Evolutionary conservation across 2,888 invertebrate species (phyloP).

Genomic region (Ferdinandea cuprea): DNA sequence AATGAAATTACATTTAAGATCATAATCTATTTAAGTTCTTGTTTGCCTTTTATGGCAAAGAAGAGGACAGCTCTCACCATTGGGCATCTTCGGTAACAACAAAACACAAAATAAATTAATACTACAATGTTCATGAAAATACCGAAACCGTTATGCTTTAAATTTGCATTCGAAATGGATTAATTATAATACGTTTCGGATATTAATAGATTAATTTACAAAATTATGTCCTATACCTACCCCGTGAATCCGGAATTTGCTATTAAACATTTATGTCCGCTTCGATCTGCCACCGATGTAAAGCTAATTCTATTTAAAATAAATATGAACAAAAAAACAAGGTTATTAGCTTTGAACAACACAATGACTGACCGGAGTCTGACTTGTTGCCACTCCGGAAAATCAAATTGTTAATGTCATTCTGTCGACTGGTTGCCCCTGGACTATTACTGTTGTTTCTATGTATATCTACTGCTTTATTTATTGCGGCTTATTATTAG

Average conservation of each 20-base stretch:
- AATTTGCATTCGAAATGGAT: constrained; percentile 50
- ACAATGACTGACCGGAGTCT: constrained; percentile 68
- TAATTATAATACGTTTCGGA: constrained; percentile 34
- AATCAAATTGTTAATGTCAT: constrained; percentile 73
- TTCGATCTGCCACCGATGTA: constrained; percentile 6
- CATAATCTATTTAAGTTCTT: too few species aligned
- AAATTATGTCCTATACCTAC: constrained; percentile 17
- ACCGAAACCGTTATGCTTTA: constrained; percentile 25
- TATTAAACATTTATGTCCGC: constrained; percentile 32
- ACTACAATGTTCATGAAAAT: too few species aligned
- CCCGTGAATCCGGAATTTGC: constrained; percentile 55
- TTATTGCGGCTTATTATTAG: constrained; percentile 48
- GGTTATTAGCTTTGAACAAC: constrained; percentile 68
- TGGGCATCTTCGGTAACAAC: too few species aligned
- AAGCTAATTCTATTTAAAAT: constrained; percentile 49
- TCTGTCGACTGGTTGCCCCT: constrained; percentile 72
- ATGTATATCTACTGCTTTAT: constrained; percentile 18
- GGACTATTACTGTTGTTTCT: constrained; percentile 59
- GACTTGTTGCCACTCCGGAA: constrained; percentile 73
- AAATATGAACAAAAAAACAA: constrained; percentile 45
- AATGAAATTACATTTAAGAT: too few species aligned
- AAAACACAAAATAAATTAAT: too few species aligned
- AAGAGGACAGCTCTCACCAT: too few species aligned
- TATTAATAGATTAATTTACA: constrained; percentile 30
- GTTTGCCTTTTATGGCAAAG: too few species aligned